Evolutionary conservation across 1,140 invertebrate species (phyloP), one percentile per base, ranked within the genome.

Genomic region (Phortica variegata): DNA sequence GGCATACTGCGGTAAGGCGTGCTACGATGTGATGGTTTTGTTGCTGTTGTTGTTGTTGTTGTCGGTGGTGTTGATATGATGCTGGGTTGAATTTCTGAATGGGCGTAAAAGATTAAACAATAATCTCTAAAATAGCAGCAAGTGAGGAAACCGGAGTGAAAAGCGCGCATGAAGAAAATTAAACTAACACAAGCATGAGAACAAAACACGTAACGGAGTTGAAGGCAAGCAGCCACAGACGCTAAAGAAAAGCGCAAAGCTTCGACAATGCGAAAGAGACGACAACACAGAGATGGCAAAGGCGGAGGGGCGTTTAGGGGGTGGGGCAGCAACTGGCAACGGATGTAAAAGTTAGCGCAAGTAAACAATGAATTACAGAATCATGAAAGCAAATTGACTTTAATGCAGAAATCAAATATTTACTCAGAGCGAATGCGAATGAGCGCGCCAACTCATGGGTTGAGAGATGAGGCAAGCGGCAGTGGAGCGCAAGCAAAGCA

Each of bases 391-490:
- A 69, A 69, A 69, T 69, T 69, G 65, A 69, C 65, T 69, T 69
- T 69, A 69, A 69, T 69, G 65, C 65, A 69, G 59, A 69, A 69
- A 69, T 69, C 65, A 69, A 69, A 69, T 69, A 69, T 69, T 69
- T 69, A 69, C 65, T 52, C 65, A 56, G 65, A 45, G 13, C 5
- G 17, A 17, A 38, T 10, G 17, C n/a, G 17, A 38, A 18, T 16
- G 26, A 29, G 60, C 60, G 54, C 49, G 59, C 58, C 49, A 49
- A 53, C 46, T 47, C 39, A 15, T 23, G 2, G 9, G 32, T 29
- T 29, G 12, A 21, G 19, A 31, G 8, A n/a, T 9, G 19, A 23
- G 16, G 0, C 15, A 3, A 2, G 1, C 7, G 3, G 7, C 4
- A 34, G 32, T 29, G 6, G 26, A 29, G 26, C 26, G 33, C 26